Evolutionary conservation across 2,797 vertebrate genomes (phyloP).

Genomic region (Pseudopleuronectes americanus): DNA sequence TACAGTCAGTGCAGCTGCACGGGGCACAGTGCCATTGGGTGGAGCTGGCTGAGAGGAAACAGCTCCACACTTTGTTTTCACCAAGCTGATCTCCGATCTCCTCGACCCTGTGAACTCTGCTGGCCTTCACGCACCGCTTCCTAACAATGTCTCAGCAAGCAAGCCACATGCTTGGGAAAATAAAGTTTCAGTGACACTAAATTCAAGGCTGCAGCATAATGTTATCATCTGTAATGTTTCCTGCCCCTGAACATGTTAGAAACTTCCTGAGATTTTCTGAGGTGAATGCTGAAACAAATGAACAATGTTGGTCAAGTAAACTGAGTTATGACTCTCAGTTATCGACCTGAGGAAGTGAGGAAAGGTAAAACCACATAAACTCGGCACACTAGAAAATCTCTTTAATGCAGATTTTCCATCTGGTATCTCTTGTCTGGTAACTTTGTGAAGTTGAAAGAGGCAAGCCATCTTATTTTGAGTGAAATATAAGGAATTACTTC

Average conservation of each 20-base stretch:
- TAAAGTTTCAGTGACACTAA: neutral
- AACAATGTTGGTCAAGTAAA: too few species aligned
- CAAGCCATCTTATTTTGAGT: too few species aligned
- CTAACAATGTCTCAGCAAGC: neutral
- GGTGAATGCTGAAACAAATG: too few species aligned
- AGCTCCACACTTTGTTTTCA: slow-evolving; percentile 68
- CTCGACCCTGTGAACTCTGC: slow-evolving; percentile 29
- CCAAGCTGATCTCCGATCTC: slow-evolving; percentile 56
- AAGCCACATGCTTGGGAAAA: neutral
- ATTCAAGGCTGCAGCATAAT: neutral
- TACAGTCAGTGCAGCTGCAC: slow-evolving; percentile 73
- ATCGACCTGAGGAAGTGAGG: too few species aligned
- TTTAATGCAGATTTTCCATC: too few species aligned
- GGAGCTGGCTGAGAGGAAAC: slow-evolving; percentile 79
- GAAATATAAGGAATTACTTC: too few species aligned
- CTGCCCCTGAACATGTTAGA: neutral
- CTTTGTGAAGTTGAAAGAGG: too few species aligned
- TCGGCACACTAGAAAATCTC: too few species aligned
- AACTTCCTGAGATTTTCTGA: neutral
- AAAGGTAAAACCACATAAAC: too few species aligned
- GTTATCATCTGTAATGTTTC: neutral
- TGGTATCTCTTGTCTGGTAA: too few species aligned
- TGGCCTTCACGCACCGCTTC: neutral
- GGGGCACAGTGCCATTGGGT: slow-evolving; percentile 79
- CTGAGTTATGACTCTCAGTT: too few species aligned